A percentile compares a stretch with the other conserved stretches of the same genome.
These are phyloP conservation scores for Anastatus disparis DNA, from an alignment of 1,140 invertebrate species.

Conservation along the genomic window DNA sequence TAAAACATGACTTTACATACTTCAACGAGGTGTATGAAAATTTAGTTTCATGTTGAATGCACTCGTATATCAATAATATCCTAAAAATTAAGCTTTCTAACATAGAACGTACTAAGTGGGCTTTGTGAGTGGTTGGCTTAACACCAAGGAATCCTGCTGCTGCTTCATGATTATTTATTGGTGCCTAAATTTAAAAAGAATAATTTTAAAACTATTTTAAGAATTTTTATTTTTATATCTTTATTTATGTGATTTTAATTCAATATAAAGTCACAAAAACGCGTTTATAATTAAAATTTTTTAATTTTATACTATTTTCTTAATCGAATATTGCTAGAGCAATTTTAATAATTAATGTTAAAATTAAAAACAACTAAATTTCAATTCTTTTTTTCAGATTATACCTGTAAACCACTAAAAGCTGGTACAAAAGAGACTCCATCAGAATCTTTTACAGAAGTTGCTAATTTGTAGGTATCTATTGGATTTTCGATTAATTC, in stretches of 20 bases:
- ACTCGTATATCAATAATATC: conserved; percentile 79
- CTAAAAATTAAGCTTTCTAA: conserved; percentile 90
- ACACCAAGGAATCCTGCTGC: conserved; percentile 87
- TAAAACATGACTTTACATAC: conserved; percentile 61
- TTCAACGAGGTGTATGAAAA: conserved; percentile 71
- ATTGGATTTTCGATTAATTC: conserved; percentile 77
- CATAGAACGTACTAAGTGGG: conserved; percentile 84
- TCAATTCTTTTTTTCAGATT: conserved; percentile 41
- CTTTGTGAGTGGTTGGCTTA: conserved; percentile 79
- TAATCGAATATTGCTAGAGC: too few relatives aligned
- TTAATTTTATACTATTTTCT: too few relatives aligned
- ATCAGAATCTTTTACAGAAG: conserved; percentile 77
- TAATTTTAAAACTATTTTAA: too few relatives aligned
- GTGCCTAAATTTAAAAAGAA: conserved; percentile 71
- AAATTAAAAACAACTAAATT: too few relatives aligned
- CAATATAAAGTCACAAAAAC: too few relatives aligned
- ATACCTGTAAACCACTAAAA: conserved; percentile 89
- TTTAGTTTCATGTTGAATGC: conserved; percentile 75
- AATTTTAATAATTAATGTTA: too few relatives aligned
- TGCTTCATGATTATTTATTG: conserved; percentile 86
- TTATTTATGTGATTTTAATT: too few relatives aligned
- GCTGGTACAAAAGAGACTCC: conserved; percentile 92
- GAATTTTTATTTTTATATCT: too few relatives aligned
- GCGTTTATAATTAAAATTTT: too few relatives aligned
- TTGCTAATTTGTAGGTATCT: conserved; percentile 78